A percentile compares a stretch with the other conserved stretches of the same genome.
Conservation (phyloP, 2,888 invertebrate species). For the Argyresthia goedartella region DNA sequence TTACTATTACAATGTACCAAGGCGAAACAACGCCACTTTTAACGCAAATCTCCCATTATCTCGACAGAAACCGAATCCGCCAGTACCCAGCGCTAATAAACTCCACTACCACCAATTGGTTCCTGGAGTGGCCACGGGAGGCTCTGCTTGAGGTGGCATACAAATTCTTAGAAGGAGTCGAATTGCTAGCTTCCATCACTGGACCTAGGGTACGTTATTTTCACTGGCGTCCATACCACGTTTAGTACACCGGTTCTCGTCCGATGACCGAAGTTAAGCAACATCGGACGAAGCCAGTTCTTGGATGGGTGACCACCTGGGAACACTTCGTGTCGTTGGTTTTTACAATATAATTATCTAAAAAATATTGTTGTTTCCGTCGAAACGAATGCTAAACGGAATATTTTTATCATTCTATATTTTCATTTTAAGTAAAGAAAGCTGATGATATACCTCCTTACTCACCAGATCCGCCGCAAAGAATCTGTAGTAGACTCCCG, state of each 20-base stretch:
- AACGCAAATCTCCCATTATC: not conserved
- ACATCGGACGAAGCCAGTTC: too few species aligned
- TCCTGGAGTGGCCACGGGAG: constrained; percentile 89
- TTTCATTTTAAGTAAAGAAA: too few species aligned
- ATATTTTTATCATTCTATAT: too few species aligned
- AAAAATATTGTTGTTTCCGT: too few species aligned
- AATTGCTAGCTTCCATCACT: constrained; percentile 78
- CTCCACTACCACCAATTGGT: constrained; percentile 92
- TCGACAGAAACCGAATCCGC: constrained; percentile 78
- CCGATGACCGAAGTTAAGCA: constrained; percentile 11
- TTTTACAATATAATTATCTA: too few species aligned
- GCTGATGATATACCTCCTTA: too few species aligned
- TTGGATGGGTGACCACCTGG: too few species aligned
- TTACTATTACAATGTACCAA: too few species aligned
- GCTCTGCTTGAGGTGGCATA: constrained; percentile 91
- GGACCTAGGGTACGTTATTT: constrained; percentile 60
- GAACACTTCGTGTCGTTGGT: too few species aligned
- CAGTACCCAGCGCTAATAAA: constrained; percentile 92
- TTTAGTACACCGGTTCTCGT: constrained; percentile 17
- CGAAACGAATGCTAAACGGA: too few species aligned
- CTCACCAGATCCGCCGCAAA: constrained; percentile 35
- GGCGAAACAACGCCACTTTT: too few species aligned
- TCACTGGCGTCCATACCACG: constrained; percentile 18
- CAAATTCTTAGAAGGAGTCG: constrained; percentile 81
- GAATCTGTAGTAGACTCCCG: constrained; percentile 59